A percentile compares a stretch with the other conserved stretches of the same genome.
Evolutionary conservation across 1,140 invertebrate species (phyloP).

Genomic region (Asobara japonica): DNA sequence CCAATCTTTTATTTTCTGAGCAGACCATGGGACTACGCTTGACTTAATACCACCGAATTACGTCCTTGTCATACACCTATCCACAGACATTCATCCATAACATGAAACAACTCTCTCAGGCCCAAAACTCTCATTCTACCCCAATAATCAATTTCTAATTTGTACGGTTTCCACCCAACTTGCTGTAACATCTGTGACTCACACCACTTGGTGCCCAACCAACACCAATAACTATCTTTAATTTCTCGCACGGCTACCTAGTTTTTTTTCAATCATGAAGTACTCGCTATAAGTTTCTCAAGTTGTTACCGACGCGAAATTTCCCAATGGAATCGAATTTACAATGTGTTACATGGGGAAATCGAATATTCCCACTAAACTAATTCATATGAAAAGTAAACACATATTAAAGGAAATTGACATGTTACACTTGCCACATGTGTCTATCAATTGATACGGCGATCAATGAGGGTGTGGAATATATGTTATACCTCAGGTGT

Average conservation of each 20-base stretch:
- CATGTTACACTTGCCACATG: constrained; percentile 14
- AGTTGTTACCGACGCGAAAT: background rate
- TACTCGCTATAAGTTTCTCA: background rate
- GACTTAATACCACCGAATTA: too few species aligned
- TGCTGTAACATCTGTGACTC: too few species aligned
- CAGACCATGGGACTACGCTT: too few species aligned
- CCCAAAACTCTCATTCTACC: too few species aligned
- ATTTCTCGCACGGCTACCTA: background rate
- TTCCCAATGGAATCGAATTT: background rate
- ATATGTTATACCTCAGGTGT: constrained; percentile 43
- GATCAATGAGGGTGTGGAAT: constrained; percentile 33
- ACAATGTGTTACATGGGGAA: background rate
- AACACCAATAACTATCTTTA: too few species aligned
- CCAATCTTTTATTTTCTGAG: too few species aligned
- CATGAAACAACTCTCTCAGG: too few species aligned
- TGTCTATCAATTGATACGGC: constrained; percentile 44
- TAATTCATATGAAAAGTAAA: constrained; percentile 23
- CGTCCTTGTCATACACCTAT: too few species aligned
- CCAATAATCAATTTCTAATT: too few species aligned
- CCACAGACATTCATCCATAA: too few species aligned
- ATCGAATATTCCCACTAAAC: background rate
- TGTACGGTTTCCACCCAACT: too few species aligned
- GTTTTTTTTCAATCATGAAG: background rate
- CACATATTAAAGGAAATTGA: background rate
- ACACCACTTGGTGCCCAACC: too few species aligned